Evolutionary conservation across 2,888 invertebrate species (phyloP).

Genomic region (Hirtodrosophila trivittata): DNA sequence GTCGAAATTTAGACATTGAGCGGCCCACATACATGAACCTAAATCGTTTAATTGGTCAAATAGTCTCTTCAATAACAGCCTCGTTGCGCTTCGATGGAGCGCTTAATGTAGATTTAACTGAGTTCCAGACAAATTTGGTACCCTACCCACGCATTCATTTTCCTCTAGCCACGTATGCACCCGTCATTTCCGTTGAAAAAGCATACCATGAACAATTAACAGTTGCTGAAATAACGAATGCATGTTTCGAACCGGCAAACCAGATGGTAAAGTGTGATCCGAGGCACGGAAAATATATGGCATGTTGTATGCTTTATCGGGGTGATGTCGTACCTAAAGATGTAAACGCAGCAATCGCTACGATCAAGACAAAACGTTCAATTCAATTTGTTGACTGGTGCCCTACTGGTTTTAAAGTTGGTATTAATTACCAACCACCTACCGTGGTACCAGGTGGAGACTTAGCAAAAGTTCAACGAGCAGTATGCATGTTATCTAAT

Average conservation of each 20-base stretch:
- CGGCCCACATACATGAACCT: conserved; percentile 94
- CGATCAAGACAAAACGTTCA: conserved; percentile 96
- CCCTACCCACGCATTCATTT: conserved; percentile 98
- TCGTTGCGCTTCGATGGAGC: conserved; percentile 96
- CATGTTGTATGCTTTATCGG: conserved; percentile 96
- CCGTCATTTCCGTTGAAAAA: conserved; percentile 96
- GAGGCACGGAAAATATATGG: conserved; percentile 95
- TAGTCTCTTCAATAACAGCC: conserved; percentile 96
- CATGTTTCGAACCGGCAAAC: conserved; percentile 97
- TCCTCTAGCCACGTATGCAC: conserved; percentile 95
- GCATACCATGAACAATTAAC: conserved; percentile 96
- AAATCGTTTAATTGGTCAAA: conserved; percentile 93
- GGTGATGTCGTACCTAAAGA: conserved; percentile 97
- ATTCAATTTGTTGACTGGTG: conserved; percentile 96
- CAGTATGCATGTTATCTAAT: conserved; percentile 98
- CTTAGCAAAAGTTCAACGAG: conserved; percentile 95
- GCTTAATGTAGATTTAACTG: conserved; percentile 95
- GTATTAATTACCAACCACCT: conserved; percentile 95
- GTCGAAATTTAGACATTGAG: conserved; percentile 93
- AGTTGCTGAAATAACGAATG: conserved; percentile 96
- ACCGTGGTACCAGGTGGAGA: conserved; percentile 96
- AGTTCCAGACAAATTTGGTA: conserved; percentile 96
- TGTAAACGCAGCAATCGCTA: conserved; percentile 95
- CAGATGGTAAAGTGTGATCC: conserved; percentile 98
- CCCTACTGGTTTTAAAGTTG: conserved; percentile 92